Evolutionary conservation across 1,140 invertebrate species (phyloP).

Genomic region (Lepidurus apus): DNA sequence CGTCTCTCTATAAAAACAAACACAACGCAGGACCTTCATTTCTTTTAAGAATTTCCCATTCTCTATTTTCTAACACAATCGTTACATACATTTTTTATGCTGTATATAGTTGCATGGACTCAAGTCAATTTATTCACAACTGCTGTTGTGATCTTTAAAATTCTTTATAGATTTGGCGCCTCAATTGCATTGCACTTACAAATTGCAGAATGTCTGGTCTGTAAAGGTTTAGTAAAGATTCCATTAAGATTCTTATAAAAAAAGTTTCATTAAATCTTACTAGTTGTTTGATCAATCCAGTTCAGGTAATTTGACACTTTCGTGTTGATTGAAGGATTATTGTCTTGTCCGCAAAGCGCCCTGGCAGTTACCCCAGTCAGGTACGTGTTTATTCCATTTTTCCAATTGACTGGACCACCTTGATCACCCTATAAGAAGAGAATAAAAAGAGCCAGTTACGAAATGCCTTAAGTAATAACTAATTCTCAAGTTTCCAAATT

Average conservation of each 20-base stretch:
- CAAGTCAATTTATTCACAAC: background rate
- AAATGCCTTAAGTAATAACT: background rate
- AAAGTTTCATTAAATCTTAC: background rate
- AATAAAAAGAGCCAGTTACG: too few species aligned
- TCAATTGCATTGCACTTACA: background rate
- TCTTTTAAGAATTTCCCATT: too few species aligned
- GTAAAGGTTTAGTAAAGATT: background rate
- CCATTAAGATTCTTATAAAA: background rate
- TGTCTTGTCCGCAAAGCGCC: conserved; percentile 48
- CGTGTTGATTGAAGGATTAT: too few species aligned
- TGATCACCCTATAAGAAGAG: too few species aligned
- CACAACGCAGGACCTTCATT: too few species aligned
- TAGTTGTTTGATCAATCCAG: conserved; percentile 30
- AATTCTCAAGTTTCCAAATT: background rate
- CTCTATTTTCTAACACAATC: too few species aligned
- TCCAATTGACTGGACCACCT: background rate
- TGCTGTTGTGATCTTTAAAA: background rate
- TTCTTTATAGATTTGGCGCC: background rate
- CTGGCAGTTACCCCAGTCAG: conserved; percentile 46
- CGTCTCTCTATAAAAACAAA: too few species aligned
- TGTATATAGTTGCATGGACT: too few species aligned
- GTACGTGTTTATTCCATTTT: background rate
- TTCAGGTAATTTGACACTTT: conserved; percentile 41
- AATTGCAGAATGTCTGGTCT: background rate
- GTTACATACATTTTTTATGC: too few species aligned